phyloP scores from a whole-genome alignment of 2,888 invertebrate genomes.

The Trissoscelio sp. region DNA sequence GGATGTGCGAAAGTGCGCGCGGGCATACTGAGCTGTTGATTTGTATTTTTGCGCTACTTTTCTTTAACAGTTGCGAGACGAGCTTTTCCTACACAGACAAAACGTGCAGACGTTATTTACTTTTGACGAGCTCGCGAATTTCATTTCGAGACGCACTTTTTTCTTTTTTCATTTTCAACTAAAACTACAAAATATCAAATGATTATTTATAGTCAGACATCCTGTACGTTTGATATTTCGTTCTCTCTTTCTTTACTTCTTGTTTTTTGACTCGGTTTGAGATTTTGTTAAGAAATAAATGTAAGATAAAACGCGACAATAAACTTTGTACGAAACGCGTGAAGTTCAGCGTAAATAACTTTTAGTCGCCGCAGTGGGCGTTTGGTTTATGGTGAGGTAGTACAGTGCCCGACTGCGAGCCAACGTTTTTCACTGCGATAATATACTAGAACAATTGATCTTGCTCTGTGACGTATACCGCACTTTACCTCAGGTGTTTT shows the following conservation, averaged over 20 bases:
- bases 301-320: slow-evolving; percentile 28
- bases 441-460: slow-evolving; percentile 67
- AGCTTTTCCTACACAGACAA: too few relatives aligned
- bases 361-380: slow-evolving; percentile 40
- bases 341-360: slow-evolving; percentile 48
- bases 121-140: slow-evolving; percentile 26
- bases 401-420: slow-evolving; percentile 39
- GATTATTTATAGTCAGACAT: too few relatives aligned
- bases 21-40: slow-evolving; percentile 31
- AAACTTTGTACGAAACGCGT: slow-evolving; percentile 37
- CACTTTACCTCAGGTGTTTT: slow-evolving; percentile 54
- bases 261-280: too few relatives aligned
- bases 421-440: slow-evolving; percentile 67
- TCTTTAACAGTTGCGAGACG: too few relatives aligned
- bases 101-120: slow-evolving; percentile 23
- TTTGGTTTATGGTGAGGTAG: slow-evolving; percentile 56
- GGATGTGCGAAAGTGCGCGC: slow-evolving; percentile 28
- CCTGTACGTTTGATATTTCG: too few relatives aligned
- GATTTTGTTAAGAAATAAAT: too few relatives aligned
- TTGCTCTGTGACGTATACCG: slow-evolving; percentile 53
- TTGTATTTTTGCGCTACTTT: slow-evolving; percentile 38
- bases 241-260: too few relatives aligned
- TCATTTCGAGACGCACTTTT: not conserved
- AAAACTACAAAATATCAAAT: too few relatives aligned
- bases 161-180: too few relatives aligned